Evolutionary conservation across 2,797 vertebrate species (phyloP), one percentile per base, ranked within the genome.

Genomic region (Tinamus major): DNA sequence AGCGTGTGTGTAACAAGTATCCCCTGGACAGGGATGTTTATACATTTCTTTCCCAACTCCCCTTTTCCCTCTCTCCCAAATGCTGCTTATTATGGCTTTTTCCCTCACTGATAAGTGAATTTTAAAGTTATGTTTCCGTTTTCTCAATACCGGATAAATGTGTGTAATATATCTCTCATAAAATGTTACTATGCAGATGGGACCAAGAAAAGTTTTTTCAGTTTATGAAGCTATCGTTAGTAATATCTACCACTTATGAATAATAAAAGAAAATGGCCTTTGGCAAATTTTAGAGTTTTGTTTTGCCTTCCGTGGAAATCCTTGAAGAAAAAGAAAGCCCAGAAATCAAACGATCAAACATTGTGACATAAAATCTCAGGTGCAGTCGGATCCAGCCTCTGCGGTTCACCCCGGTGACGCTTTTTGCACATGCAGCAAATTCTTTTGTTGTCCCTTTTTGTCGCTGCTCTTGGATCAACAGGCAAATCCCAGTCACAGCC

Each of bases 191-290:
- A 64, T 6, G 46, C 94, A 93, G 92, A 94, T 90, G 80, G 94
- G 94, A 91, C 91, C 27, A 61, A 78, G 81, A 37, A 88, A 95
- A 94, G n/a, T 81, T 95, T 69, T 63, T 49, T 24, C 79, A 64
- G 70, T 94, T 94, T 94, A 93, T 95, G 86, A 87, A 92, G 76
- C 84, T n/a, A 41, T 59, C 8, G 3, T 95, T 92, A 90, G 87
- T 85, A 94, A 95, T 87, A 94, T 69, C 83, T 80, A 59, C 83
- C 88, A 83, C 93, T 95, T 90, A 95, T 89, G 87, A 95, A 96
- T 92, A 95, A 92, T 94, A 94, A 93, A 94, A 94, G 44, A 80
- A 95, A 94, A 94, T 1, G 42, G 90, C 85, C 82, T 71, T 76
- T 88, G 93, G 91, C n/a, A 67, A 72, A 15, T 79, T 71, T 49